Conservation (phyloP, 2,888 invertebrate genomes). For the Caenorhabditis imperialis region DNA sequence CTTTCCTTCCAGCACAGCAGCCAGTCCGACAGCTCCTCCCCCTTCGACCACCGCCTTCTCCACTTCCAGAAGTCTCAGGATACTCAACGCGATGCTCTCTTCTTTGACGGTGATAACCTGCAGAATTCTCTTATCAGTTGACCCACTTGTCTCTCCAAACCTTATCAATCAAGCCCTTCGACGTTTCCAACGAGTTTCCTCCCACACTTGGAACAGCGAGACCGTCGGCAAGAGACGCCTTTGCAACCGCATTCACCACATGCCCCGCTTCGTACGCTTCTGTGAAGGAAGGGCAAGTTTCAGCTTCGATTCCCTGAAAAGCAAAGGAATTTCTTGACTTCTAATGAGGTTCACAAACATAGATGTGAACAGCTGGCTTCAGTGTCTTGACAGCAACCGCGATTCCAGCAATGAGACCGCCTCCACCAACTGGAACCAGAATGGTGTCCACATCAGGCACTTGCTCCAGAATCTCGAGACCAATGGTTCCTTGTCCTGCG, state of each 20-base stretch:
- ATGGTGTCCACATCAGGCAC: constrained; percentile 87
- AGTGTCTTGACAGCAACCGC: constrained; percentile 91
- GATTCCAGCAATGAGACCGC: constrained; percentile 91
- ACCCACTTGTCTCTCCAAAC: constrained; percentile 13
- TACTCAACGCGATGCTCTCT: constrained; percentile 80
- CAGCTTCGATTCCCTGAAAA: constrained; percentile 88
- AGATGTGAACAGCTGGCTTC: constrained; percentile 87
- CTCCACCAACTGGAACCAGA: constrained; percentile 93
- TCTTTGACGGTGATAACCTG: constrained; percentile 78
- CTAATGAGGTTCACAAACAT: constrained; percentile 83
- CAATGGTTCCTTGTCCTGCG: constrained; percentile 94
- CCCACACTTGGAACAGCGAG: constrained; percentile 90
- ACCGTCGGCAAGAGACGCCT: constrained; percentile 88
- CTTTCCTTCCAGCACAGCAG: constrained; percentile 87
- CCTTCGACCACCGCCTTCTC: constrained; percentile 88
- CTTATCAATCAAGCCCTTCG: constrained; percentile 84
- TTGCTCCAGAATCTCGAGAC: constrained; percentile 92
- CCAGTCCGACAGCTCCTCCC: constrained; percentile 89
- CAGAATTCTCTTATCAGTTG: constrained; percentile 14
- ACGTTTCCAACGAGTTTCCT: constrained; percentile 87
- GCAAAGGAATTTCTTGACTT: neutral
- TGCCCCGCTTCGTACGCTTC: constrained; percentile 84
- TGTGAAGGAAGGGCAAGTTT: constrained; percentile 90
- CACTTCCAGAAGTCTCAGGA: constrained; percentile 80
- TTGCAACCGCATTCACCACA: constrained; percentile 84